Conservation (phyloP, 2,888 invertebrate species). For the Amiota communis region DNA sequence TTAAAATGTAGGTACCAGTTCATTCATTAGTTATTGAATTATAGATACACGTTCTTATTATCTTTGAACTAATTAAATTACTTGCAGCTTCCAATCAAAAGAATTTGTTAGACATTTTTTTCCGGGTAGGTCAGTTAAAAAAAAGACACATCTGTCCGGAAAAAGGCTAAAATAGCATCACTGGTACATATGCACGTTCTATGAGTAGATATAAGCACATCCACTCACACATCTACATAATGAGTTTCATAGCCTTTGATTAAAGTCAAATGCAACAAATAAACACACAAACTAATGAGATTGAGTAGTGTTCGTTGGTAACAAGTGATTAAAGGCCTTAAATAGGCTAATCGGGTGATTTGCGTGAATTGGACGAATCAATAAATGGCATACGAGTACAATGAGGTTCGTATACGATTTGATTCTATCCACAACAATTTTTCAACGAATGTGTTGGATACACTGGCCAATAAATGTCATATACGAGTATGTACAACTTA, state of each 20-base stretch:
- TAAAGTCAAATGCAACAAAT: constrained; percentile 56
- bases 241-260: constrained; percentile 46
- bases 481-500: too few relatives aligned
- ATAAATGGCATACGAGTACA: not conserved
- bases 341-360: not conserved
- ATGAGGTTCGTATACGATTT: not conserved
- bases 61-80: constrained; percentile 67
- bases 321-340: constrained; percentile 42
- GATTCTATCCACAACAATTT: too few relatives aligned
- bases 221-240: constrained; percentile 7
- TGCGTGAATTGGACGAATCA: too few relatives aligned
- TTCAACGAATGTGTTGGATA: too few relatives aligned
- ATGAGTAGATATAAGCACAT: constrained; percentile 26
- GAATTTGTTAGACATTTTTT: constrained; percentile 24
- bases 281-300: constrained; percentile 54
- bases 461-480: too few relatives aligned
- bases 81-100: constrained; percentile 48
- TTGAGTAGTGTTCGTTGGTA: constrained; percentile 57
- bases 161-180: too few relatives aligned
- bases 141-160: too few relatives aligned
- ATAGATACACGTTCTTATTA: constrained; percentile 60
- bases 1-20: too few relatives aligned
- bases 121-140: too few relatives aligned
- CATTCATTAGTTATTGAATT: constrained; percentile 61
- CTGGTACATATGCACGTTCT: constrained; percentile 49